Evolutionary conservation across 2,113 vertebrate genomes (phyloP).

Genomic region (Sander vitreus): DNA sequence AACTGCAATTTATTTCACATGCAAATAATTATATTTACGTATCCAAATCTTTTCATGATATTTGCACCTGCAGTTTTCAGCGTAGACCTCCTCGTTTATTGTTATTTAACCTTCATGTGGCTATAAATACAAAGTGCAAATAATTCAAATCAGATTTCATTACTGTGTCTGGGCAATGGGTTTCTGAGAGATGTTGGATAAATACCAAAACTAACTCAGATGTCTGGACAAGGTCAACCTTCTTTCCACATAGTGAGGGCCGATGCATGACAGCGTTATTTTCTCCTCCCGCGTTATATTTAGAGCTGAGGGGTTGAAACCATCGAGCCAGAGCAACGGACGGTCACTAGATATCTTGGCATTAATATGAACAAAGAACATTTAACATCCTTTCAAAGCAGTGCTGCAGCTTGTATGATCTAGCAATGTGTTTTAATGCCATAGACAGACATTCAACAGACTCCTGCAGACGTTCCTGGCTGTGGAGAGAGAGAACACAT

Average conservation of each 20-base stretch:
- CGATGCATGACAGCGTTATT: conserved; percentile 1
- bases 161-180: neutral
- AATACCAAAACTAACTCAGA: neutral
- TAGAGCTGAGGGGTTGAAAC: conserved; percentile 41
- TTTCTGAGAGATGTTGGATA: neutral
- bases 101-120: neutral
- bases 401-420: neutral
- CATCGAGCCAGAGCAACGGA: conserved; percentile 20
- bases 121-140: neutral
- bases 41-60: neutral
- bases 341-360: conserved; percentile 27
- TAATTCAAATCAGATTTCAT: neutral
- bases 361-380: conserved; percentile 32
- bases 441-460: neutral
- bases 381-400: conserved; percentile 20
- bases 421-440: neutral
- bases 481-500: conserved; percentile 6
- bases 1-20: neutral
- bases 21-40: neutral
- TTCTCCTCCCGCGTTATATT: conserved; percentile 60
- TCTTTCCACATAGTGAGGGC: neutral
- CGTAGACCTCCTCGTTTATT: neutral
- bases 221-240: conserved; percentile 3
- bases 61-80: neutral
- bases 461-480: neutral